Evolutionary conservation across 2,888 invertebrate species (phyloP).

Genomic region (Spilosoma lubricipeda): DNA sequence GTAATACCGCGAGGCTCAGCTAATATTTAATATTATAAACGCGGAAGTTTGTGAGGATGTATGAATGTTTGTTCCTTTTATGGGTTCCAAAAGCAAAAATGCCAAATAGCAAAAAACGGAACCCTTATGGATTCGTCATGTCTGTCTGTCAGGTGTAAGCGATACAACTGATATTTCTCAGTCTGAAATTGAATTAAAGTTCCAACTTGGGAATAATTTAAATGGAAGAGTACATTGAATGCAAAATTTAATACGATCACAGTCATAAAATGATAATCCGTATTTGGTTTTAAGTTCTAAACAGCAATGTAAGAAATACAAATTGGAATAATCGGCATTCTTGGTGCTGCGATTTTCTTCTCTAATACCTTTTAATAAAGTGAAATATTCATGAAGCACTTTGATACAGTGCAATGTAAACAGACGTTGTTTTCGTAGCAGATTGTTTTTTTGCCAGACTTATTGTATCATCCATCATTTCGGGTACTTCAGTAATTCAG

Average conservation of each 20-base stretch:
- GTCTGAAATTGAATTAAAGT: not conserved
- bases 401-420: slow-evolving; percentile 4
- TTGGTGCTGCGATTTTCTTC: not conserved
- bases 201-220: not conserved
- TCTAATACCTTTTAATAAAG: not conserved
- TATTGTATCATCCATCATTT: slow-evolving; percentile 21
- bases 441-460: slow-evolving; percentile 3
- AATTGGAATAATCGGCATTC: not conserved
- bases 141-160: too few relatives aligned
- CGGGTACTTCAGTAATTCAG: slow-evolving; percentile 17
- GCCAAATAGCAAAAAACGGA: too few relatives aligned
- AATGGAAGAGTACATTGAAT: not conserved
- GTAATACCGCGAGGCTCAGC: too few relatives aligned
- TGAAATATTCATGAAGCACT: slow-evolving; percentile 5
- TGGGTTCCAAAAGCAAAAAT: too few relatives aligned
- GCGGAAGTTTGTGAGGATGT: too few relatives aligned
- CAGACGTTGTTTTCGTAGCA: slow-evolving; percentile 18
- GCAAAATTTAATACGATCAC: not conserved
- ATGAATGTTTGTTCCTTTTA: too few relatives aligned
- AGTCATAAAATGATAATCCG: not conserved
- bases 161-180: not conserved
- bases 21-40: too few relatives aligned
- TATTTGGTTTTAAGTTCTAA: not conserved
- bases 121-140: too few relatives aligned
- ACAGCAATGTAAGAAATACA: not conserved